These are phyloP conservation scores for Cirrhinus mrigala DNA, from an alignment of 2,797 vertebrate species.

Conservation along the genomic window DNA sequence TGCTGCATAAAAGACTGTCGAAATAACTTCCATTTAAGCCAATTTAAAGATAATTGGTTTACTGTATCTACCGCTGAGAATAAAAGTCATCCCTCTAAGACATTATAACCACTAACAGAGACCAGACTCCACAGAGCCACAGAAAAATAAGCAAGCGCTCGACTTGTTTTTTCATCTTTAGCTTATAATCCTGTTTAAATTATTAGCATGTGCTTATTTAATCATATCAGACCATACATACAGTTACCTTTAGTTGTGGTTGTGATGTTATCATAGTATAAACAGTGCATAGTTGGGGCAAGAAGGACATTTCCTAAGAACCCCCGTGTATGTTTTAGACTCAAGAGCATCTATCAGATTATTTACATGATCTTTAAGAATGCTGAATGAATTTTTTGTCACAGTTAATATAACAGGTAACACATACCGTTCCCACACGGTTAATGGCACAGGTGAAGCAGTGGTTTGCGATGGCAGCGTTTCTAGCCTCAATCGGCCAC, in stretches of 20 bases:
- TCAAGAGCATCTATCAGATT: not conserved
- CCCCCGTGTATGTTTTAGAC: not conserved
- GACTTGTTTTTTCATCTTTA: conserved; percentile 48
- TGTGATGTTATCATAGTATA: conserved; percentile 29
- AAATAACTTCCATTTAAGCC: conserved; percentile 34
- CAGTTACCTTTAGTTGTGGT: conserved; percentile 34
- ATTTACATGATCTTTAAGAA: not conserved
- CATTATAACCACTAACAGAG: conserved; percentile 39
- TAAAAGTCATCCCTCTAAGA: conserved; percentile 48
- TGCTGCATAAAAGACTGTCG: not conserved
- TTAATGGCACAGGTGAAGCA: conserved; percentile 98
- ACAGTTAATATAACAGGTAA: not conserved
- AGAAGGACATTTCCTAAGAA: conserved; percentile 17
- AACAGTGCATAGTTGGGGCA: not conserved
- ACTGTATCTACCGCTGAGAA: conserved; percentile 35
- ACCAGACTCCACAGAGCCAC: conserved; percentile 35
- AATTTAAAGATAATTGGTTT: conserved; percentile 48
- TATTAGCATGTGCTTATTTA: conserved; percentile 32
- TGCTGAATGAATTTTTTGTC: not conserved
- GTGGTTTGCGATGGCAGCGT: conserved; percentile 95
- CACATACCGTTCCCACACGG: conserved; percentile 90
- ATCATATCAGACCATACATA: conserved; percentile 28
- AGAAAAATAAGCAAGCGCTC: not conserved
- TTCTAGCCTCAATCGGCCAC: conserved; percentile 95
- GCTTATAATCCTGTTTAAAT: conserved; percentile 24